Conservation (phyloP, 2,113 vertebrate genomes). For the Natator depressus region DNA sequence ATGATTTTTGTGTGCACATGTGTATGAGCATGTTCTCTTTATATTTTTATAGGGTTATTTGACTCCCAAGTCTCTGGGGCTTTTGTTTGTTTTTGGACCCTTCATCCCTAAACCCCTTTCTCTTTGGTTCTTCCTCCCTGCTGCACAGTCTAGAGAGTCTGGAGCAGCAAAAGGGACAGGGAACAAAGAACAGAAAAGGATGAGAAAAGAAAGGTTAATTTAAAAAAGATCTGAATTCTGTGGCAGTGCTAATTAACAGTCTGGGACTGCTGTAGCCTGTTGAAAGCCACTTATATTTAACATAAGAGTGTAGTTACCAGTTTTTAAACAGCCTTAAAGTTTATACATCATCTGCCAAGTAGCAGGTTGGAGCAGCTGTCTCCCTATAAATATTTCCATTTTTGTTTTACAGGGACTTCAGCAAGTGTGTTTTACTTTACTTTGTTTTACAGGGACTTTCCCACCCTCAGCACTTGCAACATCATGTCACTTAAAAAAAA, state of each 20-base stretch:
- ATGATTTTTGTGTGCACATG: neutral
- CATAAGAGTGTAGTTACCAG: neutral
- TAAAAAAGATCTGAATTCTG: neutral
- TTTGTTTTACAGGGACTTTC: neutral
- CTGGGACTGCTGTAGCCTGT: neutral
- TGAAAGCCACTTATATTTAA: neutral
- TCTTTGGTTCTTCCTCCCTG: neutral
- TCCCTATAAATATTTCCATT: slow-evolving; percentile 10
- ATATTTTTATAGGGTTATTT: neutral
- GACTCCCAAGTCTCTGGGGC: neutral
- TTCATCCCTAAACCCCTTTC: neutral
- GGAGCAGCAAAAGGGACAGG: neutral
- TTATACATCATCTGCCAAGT: neutral
- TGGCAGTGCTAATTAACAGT: neutral
- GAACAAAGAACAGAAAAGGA: neutral
- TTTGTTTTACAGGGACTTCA: neutral
- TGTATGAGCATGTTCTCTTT: neutral
- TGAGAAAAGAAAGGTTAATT: neutral
- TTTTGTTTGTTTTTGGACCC: neutral
- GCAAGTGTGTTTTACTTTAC: neutral
- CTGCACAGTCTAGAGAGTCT: neutral
- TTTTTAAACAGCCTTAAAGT: neutral
- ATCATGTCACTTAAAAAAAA: neutral
- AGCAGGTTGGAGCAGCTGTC: neutral
- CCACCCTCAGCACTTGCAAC: neutral